Conservation (phyloP, 2,888 invertebrate genomes). For the Tachina grossa region DNA sequence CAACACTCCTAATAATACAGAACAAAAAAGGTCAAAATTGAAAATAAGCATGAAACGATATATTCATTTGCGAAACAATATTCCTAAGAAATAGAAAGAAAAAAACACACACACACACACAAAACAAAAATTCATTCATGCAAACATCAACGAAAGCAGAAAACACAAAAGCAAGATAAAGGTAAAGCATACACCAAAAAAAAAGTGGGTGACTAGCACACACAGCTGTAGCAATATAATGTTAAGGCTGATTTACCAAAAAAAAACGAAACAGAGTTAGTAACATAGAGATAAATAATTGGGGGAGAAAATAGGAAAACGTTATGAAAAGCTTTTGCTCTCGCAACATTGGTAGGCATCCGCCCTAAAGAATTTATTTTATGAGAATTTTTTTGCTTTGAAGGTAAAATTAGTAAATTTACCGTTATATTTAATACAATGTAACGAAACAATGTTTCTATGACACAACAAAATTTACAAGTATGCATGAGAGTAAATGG, state of each 20-base stretch:
- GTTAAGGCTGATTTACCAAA: background rate
- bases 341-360: slow-evolving; percentile 54
- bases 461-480: background rate
- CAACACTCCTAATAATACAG: background rate
- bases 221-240: slow-evolving; percentile 40
- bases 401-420: slow-evolving; percentile 45
- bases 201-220: slow-evolving; percentile 62
- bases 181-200: background rate
- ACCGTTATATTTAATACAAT: slow-evolving; percentile 49
- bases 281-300: slow-evolving; percentile 14
- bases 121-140: slow-evolving; percentile 68
- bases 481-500: background rate
- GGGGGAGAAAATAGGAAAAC: slow-evolving; percentile 1
- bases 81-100: background rate
- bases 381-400: background rate
- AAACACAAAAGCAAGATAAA: slow-evolving; percentile 18
- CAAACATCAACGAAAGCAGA: slow-evolving; percentile 35
- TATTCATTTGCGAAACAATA: slow-evolving; percentile 46
- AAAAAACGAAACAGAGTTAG: background rate
- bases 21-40: slow-evolving; percentile 16
- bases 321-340: slow-evolving; percentile 21
- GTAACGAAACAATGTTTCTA: background rate
- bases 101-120: background rate
- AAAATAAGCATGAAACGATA: slow-evolving; percentile 14
- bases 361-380: slow-evolving; percentile 65